Evolutionary conservation across 1,140 invertebrate species (phyloP).

Genomic region (Micrasema minimum): DNA sequence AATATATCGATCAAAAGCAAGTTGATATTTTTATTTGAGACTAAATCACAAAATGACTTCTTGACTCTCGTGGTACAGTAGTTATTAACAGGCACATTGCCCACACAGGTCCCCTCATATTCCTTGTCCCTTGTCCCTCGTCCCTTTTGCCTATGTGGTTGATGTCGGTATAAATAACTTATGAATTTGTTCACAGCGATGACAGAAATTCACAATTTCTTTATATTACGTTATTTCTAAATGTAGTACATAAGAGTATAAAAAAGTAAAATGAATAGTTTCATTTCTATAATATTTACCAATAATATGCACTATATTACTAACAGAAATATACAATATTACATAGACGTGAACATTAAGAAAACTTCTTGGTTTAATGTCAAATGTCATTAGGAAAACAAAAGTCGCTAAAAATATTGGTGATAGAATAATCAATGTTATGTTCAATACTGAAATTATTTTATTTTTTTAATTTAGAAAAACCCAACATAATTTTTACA

Average conservation of each 20-base stretch:
- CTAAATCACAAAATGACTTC: constrained; percentile 28
- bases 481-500: neutral
- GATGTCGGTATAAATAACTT: constrained; percentile 2
- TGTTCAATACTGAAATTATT: neutral
- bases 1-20: constrained; percentile 20
- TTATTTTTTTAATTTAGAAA: neutral
- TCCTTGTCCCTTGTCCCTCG: too few species aligned
- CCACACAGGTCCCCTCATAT: neutral
- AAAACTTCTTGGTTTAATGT: neutral
- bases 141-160: constrained; percentile 3
- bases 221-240: neutral
- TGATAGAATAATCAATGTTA: neutral
- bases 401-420: neutral
- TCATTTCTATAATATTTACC: constrained; percentile 4
- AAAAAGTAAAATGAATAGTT: constrained; percentile 15
- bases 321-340: neutral
- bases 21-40: constrained; percentile 5
- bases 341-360: constrained; percentile 8
- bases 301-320: constrained; percentile 1
- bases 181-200: constrained; percentile 20
- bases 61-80: constrained; percentile 16
- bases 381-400: constrained; percentile 13
- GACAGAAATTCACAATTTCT: constrained; percentile 14
- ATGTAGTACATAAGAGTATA: constrained; percentile 31
- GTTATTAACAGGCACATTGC: constrained; percentile 11